A percentile compares a stretch with the other conserved stretches of the same genome.
phyloP scores from a whole-genome alignment of 2,888 invertebrate species.

The Holacanthella duospinosa region DNA sequence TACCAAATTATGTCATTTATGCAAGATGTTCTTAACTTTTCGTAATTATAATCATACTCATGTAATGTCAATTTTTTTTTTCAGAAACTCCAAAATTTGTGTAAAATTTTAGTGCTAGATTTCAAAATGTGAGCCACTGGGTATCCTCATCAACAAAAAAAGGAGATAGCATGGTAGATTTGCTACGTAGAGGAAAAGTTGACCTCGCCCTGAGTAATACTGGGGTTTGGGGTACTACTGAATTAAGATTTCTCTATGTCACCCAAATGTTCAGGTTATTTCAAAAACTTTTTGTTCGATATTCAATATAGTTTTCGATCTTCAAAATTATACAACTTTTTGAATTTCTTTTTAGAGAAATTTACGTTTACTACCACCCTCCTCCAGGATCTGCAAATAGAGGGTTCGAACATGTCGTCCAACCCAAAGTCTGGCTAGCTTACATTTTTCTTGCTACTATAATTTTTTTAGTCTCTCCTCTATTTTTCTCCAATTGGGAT shows the following conservation, averaged over 20 bases:
- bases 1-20: background rate
- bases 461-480: background rate
- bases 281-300: background rate
- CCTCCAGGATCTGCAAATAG: background rate
- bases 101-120: background rate
- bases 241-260: background rate
- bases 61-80: background rate
- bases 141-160: background rate
- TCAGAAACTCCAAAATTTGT: background rate
- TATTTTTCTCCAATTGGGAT: background rate
- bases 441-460: background rate
- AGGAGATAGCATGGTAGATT: background rate
- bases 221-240: background rate
- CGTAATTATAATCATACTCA: background rate
- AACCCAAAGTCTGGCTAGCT: background rate
- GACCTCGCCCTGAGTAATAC: conserved; percentile 2
- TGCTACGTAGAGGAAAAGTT: background rate
- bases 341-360: background rate
- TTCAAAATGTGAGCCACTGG: background rate
- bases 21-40: background rate
- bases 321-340: background rate
- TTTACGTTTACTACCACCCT: conserved; percentile 11
- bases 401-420: background rate
- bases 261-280: background rate
- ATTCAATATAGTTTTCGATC: too few relatives aligned